Percentiles rank a stretch among this genome's conserved stretches.
phyloP scores from a whole-genome alignment of 2,888 invertebrate species.

The Scelioninae gen. 2 region DNA sequence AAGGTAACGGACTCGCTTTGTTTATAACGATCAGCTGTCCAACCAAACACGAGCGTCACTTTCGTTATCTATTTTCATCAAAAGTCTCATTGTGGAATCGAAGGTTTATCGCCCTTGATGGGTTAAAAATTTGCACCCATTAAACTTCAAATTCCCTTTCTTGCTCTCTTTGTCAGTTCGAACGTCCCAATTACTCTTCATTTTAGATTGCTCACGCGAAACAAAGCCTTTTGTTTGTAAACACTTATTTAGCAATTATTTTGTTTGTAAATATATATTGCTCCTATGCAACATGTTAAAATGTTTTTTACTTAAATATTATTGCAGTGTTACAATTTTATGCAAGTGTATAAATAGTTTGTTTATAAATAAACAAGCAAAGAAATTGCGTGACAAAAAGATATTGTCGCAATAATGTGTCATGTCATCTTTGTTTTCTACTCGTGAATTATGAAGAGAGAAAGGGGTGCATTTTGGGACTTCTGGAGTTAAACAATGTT shows the following conservation, averaged over 20 bases:
- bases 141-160: neutral
- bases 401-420: neutral
- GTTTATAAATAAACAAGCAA: slow-evolving; percentile 27
- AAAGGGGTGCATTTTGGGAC: slow-evolving; percentile 31
- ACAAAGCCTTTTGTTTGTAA: slow-evolving; percentile 46
- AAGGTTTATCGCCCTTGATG: slow-evolving; percentile 16
- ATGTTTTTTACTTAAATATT: neutral
- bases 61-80: slow-evolving; percentile 56
- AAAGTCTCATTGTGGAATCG: slow-evolving; percentile 4
- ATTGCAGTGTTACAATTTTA: neutral
- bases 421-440: slow-evolving; percentile 6
- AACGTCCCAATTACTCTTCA: slow-evolving; percentile 3
- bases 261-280: neutral
- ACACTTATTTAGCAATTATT: neutral
- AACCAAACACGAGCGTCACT: slow-evolving; percentile 67
- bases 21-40: slow-evolving; percentile 74
- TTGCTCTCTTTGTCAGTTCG: neutral
- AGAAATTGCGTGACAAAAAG: slow-evolving; percentile 18
- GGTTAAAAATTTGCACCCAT: slow-evolving; percentile 19
- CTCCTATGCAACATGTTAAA: neutral
- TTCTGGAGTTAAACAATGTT: slow-evolving; percentile 53
- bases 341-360: slow-evolving; percentile 9
- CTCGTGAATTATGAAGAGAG: slow-evolving; percentile 3
- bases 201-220: slow-evolving; percentile 12
- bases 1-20: slow-evolving; percentile 72